Conservation (phyloP, 1,140 invertebrate species). For the Achroia grisella region DNA sequence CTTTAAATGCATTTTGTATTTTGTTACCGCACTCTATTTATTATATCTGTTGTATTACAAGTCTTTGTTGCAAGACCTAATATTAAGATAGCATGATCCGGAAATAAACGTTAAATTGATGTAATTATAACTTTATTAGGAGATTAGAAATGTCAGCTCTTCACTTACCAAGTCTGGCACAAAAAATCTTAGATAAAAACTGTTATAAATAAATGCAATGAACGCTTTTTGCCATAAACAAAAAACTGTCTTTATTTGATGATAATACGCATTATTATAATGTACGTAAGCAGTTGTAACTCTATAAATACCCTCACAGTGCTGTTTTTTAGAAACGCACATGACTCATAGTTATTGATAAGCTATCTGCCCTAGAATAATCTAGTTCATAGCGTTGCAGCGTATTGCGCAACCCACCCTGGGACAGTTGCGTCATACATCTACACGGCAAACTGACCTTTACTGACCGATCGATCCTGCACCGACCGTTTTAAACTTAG, state of each 20-base stretch:
- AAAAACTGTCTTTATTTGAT: too few species aligned
- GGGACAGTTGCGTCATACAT: conserved; percentile 55
- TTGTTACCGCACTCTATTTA: conserved; percentile 20
- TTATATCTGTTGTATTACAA: conserved; percentile 31
- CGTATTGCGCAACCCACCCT: conserved; percentile 54
- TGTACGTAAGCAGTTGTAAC: neutral
- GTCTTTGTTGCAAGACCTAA: conserved; percentile 29
- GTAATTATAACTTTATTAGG: too few species aligned
- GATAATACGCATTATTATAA: too few species aligned
- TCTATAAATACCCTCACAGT: conserved; percentile 1
- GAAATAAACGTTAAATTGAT: too few species aligned
- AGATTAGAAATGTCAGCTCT: too few species aligned
- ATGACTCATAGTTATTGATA: neutral
- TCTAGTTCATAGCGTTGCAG: conserved; percentile 27
- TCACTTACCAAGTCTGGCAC: too few species aligned
- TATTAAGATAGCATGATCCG: too few species aligned
- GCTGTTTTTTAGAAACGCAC: too few species aligned
- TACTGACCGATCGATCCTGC: conserved; percentile 46
- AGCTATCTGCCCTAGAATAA: conserved; percentile 1
- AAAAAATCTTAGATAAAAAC: too few species aligned
- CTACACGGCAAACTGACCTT: conserved; percentile 50
- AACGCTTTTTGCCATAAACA: too few species aligned
- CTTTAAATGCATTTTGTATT: conserved; percentile 45
- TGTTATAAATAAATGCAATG: too few species aligned
- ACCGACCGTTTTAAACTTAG: conserved; percentile 2